A percentile compares a stretch with the other conserved stretches of the same genome.
Conservation (phyloP, 1,140 invertebrate species). For the Euura saliciscinereae region DNA sequence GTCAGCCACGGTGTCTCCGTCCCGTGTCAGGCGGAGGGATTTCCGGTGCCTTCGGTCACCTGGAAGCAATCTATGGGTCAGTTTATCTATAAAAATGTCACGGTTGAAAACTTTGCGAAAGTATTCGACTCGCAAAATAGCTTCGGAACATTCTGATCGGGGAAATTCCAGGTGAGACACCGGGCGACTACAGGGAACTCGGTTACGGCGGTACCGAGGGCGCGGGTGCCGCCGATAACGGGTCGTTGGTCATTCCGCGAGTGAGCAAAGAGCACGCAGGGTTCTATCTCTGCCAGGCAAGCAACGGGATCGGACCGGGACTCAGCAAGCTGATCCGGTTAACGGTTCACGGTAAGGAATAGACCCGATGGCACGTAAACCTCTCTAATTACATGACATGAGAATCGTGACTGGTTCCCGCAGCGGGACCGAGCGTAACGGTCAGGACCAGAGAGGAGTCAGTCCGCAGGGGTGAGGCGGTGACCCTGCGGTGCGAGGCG, state of each 20-base stretch:
- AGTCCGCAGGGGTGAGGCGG: slow-evolving; percentile 58
- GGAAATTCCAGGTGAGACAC: slow-evolving; percentile 34
- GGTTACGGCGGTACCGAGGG: slow-evolving; percentile 52
- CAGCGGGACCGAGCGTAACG: slow-evolving; percentile 57
- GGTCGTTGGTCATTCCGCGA: slow-evolving; percentile 63
- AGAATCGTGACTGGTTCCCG: background rate
- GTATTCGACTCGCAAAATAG: too few species aligned
- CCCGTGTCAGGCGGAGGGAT: slow-evolving; percentile 90
- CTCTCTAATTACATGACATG: background rate
- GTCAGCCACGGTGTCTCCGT: slow-evolving; percentile 83
- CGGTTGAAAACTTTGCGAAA: too few species aligned
- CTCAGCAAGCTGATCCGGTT: slow-evolving; percentile 71
- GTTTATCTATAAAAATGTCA: slow-evolving; percentile 27
- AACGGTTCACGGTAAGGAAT: slow-evolving; percentile 69
- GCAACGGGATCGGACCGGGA: slow-evolving; percentile 68
- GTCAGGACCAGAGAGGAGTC: slow-evolving; percentile 54
- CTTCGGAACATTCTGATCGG: too few species aligned
- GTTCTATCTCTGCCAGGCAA: slow-evolving; percentile 67
- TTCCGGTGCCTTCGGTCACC: slow-evolving; percentile 83
- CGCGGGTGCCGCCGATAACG: slow-evolving; percentile 57
- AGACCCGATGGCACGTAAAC: background rate
- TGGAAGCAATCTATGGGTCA: slow-evolving; percentile 88
- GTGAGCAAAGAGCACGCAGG: slow-evolving; percentile 65
- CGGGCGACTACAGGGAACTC: slow-evolving; percentile 53
- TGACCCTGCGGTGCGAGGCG: slow-evolving; percentile 64